A percentile compares a stretch with the other conserved stretches of the same genome.
These are phyloP conservation scores for Silurus glanis DNA, from an alignment of 2,113 vertebrate genomes.

Conservation along the genomic window DNA sequence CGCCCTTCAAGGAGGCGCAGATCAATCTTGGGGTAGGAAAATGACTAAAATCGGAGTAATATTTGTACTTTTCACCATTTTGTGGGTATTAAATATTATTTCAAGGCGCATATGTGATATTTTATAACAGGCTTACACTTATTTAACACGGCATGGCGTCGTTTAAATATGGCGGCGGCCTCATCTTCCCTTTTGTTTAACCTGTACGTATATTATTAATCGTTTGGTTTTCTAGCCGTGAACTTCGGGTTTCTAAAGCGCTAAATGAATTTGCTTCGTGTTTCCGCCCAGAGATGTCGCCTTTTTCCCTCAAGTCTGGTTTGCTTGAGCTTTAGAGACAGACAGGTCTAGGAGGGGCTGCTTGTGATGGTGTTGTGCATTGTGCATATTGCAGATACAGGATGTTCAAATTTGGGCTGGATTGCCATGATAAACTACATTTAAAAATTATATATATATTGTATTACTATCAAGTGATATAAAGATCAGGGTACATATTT, in stretches of 20 bases:
- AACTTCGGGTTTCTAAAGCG: conserved; percentile 18
- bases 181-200: neutral
- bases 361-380: neutral
- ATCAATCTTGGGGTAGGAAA: conserved; percentile 46
- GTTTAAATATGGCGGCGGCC: neutral
- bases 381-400: conserved; percentile 1
- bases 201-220: neutral
- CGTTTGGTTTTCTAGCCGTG: neutral
- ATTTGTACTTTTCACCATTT: neutral
- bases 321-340: conserved; percentile 7
- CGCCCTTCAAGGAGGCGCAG: conserved; percentile 33
- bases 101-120: neutral
- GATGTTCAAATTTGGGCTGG: neutral
- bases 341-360: neutral
- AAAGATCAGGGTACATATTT: too few relatives aligned
- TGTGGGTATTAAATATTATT: neutral
- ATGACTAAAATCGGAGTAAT: conserved; percentile 18
- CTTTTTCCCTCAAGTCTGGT: conserved; percentile 46
- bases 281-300: conserved; percentile 58
- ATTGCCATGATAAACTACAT: neutral
- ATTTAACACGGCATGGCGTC: too few relatives aligned
- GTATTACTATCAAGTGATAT: too few relatives aligned
- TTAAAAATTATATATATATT: neutral
- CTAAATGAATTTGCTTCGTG: conserved; percentile 23
- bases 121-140: neutral